Conservation (phyloP, 2,113 vertebrate species). For the Macquaria australasica region DNA sequence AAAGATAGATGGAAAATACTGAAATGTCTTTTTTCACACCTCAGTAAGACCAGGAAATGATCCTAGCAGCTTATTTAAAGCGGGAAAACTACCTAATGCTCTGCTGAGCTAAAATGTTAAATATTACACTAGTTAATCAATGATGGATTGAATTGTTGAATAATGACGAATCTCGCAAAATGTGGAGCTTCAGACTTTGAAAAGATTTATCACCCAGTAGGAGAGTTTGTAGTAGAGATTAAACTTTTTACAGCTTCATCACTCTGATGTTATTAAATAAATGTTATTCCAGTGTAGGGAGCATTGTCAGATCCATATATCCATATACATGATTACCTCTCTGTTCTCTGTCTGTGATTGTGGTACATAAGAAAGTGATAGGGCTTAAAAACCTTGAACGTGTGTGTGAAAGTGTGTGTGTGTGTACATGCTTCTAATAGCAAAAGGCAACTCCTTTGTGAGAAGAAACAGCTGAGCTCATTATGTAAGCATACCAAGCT, state of each 20-base stretch:
- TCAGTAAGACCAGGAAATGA: slow-evolving; percentile 7
- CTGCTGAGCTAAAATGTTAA: not conserved
- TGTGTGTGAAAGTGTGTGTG: slow-evolving; percentile 12
- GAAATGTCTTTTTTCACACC: not conserved
- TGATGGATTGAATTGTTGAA: not conserved
- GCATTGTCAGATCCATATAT: not conserved
- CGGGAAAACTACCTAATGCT: slow-evolving; percentile 8
- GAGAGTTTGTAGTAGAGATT: not conserved
- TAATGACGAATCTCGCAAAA: not conserved
- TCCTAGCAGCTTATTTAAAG: not conserved
- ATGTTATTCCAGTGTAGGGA: not conserved
- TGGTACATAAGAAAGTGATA: not conserved
- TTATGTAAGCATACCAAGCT: slow-evolving; percentile 31
- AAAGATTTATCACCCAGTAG: not conserved
- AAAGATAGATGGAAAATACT: not conserved
- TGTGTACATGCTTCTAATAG: not conserved
- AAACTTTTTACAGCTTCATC: not conserved
- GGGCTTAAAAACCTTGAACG: not conserved
- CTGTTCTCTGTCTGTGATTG: not conserved
- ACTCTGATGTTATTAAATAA: not conserved
- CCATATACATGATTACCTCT: not conserved
- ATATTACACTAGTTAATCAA: not conserved
- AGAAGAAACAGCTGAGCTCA: slow-evolving; percentile 30
- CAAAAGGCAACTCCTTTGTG: slow-evolving; percentile 7
- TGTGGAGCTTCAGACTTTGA: not conserved